Evolutionary conservation across 2,888 invertebrate genomes (phyloP).

Genomic region (Acanthosepion pharaonis): DNA sequence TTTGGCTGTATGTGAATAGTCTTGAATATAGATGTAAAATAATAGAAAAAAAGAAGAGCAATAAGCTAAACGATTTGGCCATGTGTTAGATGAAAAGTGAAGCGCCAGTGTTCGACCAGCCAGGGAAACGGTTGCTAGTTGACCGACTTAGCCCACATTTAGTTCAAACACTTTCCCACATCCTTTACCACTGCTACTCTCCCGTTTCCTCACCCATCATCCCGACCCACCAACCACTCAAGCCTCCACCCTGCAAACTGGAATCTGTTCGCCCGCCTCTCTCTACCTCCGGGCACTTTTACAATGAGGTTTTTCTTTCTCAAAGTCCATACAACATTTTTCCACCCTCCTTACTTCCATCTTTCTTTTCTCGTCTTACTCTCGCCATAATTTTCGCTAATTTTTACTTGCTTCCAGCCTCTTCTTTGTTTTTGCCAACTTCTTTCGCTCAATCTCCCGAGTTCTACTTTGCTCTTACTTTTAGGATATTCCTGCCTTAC

Average conservation of each 20-base stretch:
- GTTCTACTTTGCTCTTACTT: background rate
- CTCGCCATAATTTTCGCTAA: background rate
- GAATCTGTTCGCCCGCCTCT: background rate
- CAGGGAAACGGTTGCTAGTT: background rate
- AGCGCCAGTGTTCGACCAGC: background rate
- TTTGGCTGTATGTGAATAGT: background rate
- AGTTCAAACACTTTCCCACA: background rate
- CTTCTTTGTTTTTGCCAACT: background rate
- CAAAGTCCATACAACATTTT: background rate
- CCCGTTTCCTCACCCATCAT: background rate
- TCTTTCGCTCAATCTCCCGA: background rate
- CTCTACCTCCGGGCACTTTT: background rate
- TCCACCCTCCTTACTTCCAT: background rate
- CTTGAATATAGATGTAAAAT: background rate
- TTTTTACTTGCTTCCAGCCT: background rate
- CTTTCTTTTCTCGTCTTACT: background rate
- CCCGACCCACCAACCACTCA: background rate
- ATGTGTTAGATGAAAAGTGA: background rate
- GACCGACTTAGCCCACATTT: background rate
- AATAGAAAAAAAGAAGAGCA: background rate
- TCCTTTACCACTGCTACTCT: background rate
- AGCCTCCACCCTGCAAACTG: slow-evolving; percentile 2
- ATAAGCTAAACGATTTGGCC: background rate
- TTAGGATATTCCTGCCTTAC: background rate
- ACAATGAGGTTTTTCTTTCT: background rate